Percentiles rank a stretch among this genome's conserved stretches.
Conservation (phyloP, 2,113 vertebrate genomes). For the Dasyornis broadbenti region DNA sequence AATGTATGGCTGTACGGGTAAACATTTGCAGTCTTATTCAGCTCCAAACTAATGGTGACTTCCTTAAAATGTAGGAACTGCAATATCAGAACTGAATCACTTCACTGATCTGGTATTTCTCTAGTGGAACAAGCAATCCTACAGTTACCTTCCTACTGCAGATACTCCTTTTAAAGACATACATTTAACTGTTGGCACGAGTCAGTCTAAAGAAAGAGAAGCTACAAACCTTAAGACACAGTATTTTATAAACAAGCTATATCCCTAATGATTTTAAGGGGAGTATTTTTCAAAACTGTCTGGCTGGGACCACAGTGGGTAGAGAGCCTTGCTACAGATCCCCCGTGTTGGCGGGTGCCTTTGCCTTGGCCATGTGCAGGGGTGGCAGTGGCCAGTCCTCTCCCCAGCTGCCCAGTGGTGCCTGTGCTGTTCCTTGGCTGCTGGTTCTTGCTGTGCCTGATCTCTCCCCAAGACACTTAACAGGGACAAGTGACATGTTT, state of each 20-base stretch:
- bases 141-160: not conserved
- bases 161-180: not conserved
- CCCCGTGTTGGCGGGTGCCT: not conserved
- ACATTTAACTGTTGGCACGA: not conserved
- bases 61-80: not conserved
- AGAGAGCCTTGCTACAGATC: not conserved
- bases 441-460: not conserved
- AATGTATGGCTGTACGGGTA: accelerated
- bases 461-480: not conserved
- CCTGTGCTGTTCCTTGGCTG: not conserved
- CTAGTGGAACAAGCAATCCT: not conserved
- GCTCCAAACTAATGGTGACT: not conserved
- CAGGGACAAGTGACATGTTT: not conserved
- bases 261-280: not conserved
- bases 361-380: accelerated
- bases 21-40: not conserved
- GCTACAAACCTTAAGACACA: not conserved
- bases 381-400: not conserved
- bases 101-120: not conserved
- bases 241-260: not conserved
- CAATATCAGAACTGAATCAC: not conserved
- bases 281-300: not conserved
- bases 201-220: not conserved
- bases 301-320: not conserved
- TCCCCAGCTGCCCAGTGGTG: accelerated